phyloP scores from a whole-genome alignment of 2,113 vertebrate species.

The Sula dactylatra region DNA sequence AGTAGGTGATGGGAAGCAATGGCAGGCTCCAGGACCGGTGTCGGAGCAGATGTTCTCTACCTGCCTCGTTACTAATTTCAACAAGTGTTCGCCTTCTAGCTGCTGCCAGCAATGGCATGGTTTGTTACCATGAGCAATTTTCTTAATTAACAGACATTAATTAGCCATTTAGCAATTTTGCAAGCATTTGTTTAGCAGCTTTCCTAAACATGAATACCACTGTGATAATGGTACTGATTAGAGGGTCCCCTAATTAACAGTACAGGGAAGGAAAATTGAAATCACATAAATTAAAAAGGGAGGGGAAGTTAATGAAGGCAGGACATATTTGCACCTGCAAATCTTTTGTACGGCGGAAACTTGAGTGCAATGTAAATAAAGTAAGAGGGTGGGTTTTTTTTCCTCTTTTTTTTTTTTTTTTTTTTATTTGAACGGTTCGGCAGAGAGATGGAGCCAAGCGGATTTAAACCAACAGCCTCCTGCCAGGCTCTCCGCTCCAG shows the following conservation, averaged over 20 bases:
- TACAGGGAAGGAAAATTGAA: constrained; percentile 86
- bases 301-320: constrained; percentile 84
- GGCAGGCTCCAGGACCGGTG: constrained; percentile 70
- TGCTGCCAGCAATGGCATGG: constrained; percentile 84
- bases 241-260: constrained; percentile 89
- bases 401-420: neutral
- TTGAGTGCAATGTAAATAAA: constrained; percentile 81
- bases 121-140: constrained; percentile 94
- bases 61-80: constrained; percentile 83
- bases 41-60: constrained; percentile 80
- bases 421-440: neutral
- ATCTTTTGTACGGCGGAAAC: constrained; percentile 81
- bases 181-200: constrained; percentile 91
- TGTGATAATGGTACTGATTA: constrained; percentile 91
- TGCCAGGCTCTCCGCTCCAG: neutral
- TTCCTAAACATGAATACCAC: constrained; percentile 92
- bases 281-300: constrained; percentile 86
- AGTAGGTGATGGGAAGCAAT: constrained; percentile 58
- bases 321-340: constrained; percentile 86
- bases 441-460: constrained; percentile 22
- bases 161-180: constrained; percentile 95
- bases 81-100: constrained; percentile 85
- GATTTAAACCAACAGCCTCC: constrained; percentile 36
- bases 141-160: constrained; percentile 95
- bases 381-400: constrained; percentile 64